Evolutionary conservation across 1,140 invertebrate genomes (phyloP).

Genomic region (Patella vulgata): DNA sequence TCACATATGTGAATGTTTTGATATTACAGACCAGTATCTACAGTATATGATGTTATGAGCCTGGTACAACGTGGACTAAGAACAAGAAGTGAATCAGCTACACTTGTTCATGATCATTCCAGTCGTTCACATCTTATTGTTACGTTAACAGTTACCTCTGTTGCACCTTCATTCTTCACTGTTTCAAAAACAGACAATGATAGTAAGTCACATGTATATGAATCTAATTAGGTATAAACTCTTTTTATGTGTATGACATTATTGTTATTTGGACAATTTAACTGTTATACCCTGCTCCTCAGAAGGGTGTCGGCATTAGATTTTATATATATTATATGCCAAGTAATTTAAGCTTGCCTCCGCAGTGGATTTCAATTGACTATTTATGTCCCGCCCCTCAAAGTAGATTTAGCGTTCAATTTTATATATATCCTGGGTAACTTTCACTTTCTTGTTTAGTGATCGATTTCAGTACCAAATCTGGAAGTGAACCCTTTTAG

Average conservation of each 20-base stretch:
- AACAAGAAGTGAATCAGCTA: conserved; percentile 55
- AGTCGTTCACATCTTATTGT: conserved; percentile 75
- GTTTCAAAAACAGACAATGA: conserved; percentile 16
- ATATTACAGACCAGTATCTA: conserved; percentile 46
- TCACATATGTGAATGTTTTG: conserved; percentile 9
- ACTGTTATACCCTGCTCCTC: not conserved
- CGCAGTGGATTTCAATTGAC: too few relatives aligned
- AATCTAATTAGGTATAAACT: too few relatives aligned
- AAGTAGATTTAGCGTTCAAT: too few relatives aligned
- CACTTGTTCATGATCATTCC: conserved; percentile 61
- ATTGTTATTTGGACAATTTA: not conserved
- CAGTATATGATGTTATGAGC: conserved; percentile 56
- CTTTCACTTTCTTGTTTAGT: too few relatives aligned
- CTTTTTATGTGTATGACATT: not conserved
- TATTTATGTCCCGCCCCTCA: too few relatives aligned
- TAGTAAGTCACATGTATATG: too few relatives aligned
- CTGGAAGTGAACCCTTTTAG: too few relatives aligned
- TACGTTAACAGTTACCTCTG: conserved; percentile 61
- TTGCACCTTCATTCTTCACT: conserved; percentile 55
- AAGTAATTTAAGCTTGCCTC: too few relatives aligned
- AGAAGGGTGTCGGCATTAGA: conserved; percentile 1
- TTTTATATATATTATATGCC: too few relatives aligned
- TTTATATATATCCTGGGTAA: too few relatives aligned
- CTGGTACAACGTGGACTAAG: conserved; percentile 54
- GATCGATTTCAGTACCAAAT: too few relatives aligned